A percentile compares a stretch with the other conserved stretches of the same genome.
phyloP scores from a whole-genome alignment of 1,140 invertebrate genomes.

The Aphidius gifuensis region DNA sequence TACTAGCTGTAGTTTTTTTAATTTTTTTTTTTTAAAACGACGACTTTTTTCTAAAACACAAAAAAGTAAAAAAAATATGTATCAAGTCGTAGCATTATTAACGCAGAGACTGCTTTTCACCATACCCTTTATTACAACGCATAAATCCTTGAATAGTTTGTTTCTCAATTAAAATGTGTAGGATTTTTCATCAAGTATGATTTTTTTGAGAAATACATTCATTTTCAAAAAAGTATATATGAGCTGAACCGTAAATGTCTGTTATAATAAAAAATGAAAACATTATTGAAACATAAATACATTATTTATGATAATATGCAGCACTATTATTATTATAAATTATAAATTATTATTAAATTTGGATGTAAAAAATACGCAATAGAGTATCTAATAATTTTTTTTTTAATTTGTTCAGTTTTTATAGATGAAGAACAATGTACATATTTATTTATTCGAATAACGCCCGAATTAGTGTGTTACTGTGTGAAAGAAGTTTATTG shows the following conservation, averaged over 20 bases:
- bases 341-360: too few relatives aligned
- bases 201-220: too few relatives aligned
- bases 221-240: too few relatives aligned
- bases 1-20: too few relatives aligned
- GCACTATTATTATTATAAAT: too few relatives aligned
- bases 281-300: neutral
- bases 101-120: conserved; percentile 55
- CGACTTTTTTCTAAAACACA: conserved; percentile 12
- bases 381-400: too few relatives aligned
- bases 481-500: conserved; percentile 6
- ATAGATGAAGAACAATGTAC: conserved; percentile 5
- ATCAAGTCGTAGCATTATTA: conserved; percentile 32
- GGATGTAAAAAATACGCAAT: too few relatives aligned
- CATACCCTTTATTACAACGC: conserved; percentile 39
- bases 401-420: neutral
- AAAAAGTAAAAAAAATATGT: conserved; percentile 15
- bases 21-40: neutral
- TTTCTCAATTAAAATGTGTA: too few relatives aligned
- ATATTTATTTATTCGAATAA: conserved; percentile 20
- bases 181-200: too few relatives aligned
- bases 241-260: too few relatives aligned
- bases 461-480: neutral
- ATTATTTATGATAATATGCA: neutral
- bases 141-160: too few relatives aligned
- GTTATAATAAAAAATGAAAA: too few relatives aligned